phyloP scores from a whole-genome alignment of 2,888 invertebrate genomes.

The Hyposoter didymator region DNA sequence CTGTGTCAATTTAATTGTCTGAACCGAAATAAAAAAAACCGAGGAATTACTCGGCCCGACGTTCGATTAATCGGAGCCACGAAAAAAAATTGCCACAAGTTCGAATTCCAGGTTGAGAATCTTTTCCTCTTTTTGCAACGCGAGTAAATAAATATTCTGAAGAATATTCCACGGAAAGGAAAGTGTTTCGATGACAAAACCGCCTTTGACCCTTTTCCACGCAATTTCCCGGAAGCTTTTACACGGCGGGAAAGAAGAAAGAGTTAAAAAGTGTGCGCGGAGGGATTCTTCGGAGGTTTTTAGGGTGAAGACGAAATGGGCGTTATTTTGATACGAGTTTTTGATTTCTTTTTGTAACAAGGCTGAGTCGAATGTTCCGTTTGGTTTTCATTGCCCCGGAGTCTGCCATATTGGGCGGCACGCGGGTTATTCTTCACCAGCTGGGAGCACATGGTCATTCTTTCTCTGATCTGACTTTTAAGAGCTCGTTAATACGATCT shows the following conservation, averaged over 20 bases:
- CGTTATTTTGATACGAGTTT: slow-evolving; percentile 9
- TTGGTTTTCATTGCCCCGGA: slow-evolving; percentile 21
- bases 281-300: not conserved
- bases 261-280: not conserved
- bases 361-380: slow-evolving; percentile 11
- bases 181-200: not conserved
- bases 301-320: not conserved
- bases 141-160: not conserved
- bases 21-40: too few relatives aligned
- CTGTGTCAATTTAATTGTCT: too few relatives aligned
- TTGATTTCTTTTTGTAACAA: slow-evolving; percentile 25
- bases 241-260: not conserved
- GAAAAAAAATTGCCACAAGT: too few relatives aligned
- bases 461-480: slow-evolving; percentile 80
- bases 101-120: too few relatives aligned
- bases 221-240: not conserved
- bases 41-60: too few relatives aligned
- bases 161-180: not conserved
- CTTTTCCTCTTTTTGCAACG: not conserved
- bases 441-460: slow-evolving; percentile 82
- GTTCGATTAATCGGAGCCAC: too few relatives aligned
- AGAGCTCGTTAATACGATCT: slow-evolving; percentile 83
- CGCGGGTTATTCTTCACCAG: slow-evolving; percentile 76
- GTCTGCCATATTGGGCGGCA: slow-evolving; percentile 35
- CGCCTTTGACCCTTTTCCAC: not conserved